Base-by-base conservation (phyloP, 2,888 invertebrate species). In the Seira ritae region DNA sequence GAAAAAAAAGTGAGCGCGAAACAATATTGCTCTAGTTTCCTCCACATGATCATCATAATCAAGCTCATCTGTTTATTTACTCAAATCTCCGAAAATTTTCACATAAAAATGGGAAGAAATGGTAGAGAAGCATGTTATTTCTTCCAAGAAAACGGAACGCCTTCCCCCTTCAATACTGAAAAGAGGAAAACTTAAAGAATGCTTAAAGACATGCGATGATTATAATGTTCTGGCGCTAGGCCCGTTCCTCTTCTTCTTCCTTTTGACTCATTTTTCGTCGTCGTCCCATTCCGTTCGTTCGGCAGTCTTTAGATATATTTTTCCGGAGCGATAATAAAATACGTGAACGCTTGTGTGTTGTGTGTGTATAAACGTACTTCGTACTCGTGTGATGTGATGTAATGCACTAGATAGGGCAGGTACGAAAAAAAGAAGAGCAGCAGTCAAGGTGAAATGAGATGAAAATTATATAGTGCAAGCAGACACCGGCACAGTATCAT, bases 401-500 rank as follows among this genome's bases (percentile, higher is more conserved):
- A 72, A 69, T 42, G 42, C 62, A 60, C 23, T 31, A 31, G 37
- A 15, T 67, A 66, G 65, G 24, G 68, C 20, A 60, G 42, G 60
- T 68, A 24, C 42, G 12, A 6, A 42, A 42, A 42, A 42, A 8
- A 12, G 42, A 42, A 8, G 67, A 72, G 62, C 67, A 74, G 77
- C 84, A 80, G 84, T 77, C 78, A 81, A 85, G 78, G 81, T 85
- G 81, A 81, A 78, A 77, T 78, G 81, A 81, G 84, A 81, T 85
- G 84, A 85, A 85, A 85, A 81, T 84, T 84, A 84, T 85, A 85
- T 81, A 81, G 84, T 81, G 81, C 78, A 82, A n/a, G 82, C 76
- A 76, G 82, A 76, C 76, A 82, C 82, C 82, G 82, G 42, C 42
- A 42, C 72, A 71, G 82, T 77, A 82, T 82, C 72, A 82, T 82